Evolutionary conservation across 2,113 vertebrate species (phyloP).

Genomic region (Pachyramphus minor): DNA sequence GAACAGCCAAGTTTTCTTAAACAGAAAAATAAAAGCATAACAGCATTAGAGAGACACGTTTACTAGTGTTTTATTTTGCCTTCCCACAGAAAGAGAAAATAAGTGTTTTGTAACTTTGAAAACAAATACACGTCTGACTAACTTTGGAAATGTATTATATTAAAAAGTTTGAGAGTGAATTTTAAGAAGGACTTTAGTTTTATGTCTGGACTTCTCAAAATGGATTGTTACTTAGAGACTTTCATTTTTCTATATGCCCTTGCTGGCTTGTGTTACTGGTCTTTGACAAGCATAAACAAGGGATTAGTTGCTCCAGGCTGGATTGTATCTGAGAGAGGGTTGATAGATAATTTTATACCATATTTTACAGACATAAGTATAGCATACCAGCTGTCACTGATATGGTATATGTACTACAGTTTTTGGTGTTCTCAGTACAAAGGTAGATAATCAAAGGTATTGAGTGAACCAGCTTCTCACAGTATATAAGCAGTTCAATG

Average conservation of each 20-base stretch:
- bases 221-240: neutral
- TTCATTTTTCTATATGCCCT: neutral
- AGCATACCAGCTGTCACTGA: neutral
- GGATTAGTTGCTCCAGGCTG: neutral
- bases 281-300: neutral
- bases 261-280: neutral
- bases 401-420: neutral
- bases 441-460: neutral
- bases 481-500: neutral
- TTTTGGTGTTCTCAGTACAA: neutral
- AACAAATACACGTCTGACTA: neutral
- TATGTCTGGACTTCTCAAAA: neutral
- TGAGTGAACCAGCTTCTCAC: neutral
- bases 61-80: neutral
- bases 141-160: neutral
- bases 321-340: neutral
- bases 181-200: neutral
- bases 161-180: neutral
- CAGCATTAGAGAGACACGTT: accelerated
- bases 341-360: neutral
- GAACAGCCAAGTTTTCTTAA: neutral
- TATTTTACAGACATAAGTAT: neutral
- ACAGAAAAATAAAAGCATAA: neutral
- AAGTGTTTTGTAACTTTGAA: neutral
- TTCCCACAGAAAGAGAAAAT: neutral